A percentile compares a stretch with the other conserved stretches of the same genome.
Conservation (phyloP, 2,113 vertebrate genomes). For the Synodontis membranacea region DNA sequence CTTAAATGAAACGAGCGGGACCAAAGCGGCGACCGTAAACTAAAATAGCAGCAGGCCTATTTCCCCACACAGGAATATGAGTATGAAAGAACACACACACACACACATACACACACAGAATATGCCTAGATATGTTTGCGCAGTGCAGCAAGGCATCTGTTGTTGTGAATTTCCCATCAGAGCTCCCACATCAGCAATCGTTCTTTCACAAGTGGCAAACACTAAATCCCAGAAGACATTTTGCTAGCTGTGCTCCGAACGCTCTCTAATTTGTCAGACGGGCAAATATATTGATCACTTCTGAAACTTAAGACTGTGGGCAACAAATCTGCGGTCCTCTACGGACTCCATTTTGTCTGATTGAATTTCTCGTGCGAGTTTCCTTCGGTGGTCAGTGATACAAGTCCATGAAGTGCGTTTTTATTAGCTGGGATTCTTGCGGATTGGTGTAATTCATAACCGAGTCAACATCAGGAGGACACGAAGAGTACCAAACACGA, state of each 20-base stretch:
- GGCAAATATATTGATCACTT: constrained; percentile 4
- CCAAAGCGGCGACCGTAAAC: neutral
- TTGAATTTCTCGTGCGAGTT: neutral
- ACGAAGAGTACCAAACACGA: neutral
- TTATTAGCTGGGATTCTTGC: neutral
- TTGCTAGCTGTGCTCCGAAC: neutral
- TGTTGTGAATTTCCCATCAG: constrained; percentile 45
- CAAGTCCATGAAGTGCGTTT: neutral
- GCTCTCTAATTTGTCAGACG: constrained; percentile 1
- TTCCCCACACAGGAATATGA: constrained; percentile 1
- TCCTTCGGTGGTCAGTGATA: neutral
- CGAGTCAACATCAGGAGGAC: neutral
- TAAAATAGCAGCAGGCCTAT: constrained; percentile 30
- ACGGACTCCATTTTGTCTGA: neutral
- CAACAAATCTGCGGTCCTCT: neutral
- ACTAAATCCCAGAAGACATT: neutral
- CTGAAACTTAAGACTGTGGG: neutral
- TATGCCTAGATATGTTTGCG: constrained; percentile 30
- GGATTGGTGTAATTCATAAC: neutral
- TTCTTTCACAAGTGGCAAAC: constrained; percentile 6
- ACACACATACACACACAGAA: neutral
- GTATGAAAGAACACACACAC: constrained; percentile 7
- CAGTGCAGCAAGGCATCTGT: constrained; percentile 27
- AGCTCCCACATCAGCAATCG: constrained; percentile 28
- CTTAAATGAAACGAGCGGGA: constrained; percentile 9